Evolutionary conservation across 2,113 vertebrate genomes (phyloP).

Genomic region (Trichomycterus rosablanca): DNA sequence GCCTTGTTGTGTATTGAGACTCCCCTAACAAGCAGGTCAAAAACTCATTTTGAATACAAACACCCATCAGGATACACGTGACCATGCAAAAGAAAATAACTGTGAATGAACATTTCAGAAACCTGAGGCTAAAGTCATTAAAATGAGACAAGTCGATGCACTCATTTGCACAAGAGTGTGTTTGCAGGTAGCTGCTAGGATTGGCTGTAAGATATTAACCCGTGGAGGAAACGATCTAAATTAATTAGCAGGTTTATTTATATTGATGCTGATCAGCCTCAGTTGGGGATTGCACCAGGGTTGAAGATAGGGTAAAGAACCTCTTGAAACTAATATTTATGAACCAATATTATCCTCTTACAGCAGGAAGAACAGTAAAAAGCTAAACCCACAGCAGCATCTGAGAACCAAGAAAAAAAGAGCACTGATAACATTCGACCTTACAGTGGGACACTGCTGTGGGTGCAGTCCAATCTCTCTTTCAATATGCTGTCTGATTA

Average conservation of each 20-base stretch:
- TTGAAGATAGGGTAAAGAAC: neutral
- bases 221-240: neutral
- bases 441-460: constrained; percentile 24
- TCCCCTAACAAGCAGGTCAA: no score
- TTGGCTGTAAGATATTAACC: constrained; percentile 2
- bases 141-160: neutral
- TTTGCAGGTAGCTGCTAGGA: neutral
- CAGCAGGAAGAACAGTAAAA: neutral
- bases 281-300: neutral
- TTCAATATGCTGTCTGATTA: constrained; percentile 53
- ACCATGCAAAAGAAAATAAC: neutral
- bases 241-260: constrained; percentile 15
- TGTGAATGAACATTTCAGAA: no score
- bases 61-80: no score
- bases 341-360: neutral
- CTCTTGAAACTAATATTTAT: neutral
- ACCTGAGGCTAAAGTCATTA: neutral
- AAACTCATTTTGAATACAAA: no score
- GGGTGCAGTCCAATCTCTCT: constrained; percentile 36
- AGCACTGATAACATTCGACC: neutral
- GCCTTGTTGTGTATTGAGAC: no score
- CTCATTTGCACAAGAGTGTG: neutral
- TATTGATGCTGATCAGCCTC: neutral
- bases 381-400: neutral
- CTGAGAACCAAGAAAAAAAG: neutral